Conservation (phyloP, 1,140 invertebrate genomes). For the Proales similis region DNA sequence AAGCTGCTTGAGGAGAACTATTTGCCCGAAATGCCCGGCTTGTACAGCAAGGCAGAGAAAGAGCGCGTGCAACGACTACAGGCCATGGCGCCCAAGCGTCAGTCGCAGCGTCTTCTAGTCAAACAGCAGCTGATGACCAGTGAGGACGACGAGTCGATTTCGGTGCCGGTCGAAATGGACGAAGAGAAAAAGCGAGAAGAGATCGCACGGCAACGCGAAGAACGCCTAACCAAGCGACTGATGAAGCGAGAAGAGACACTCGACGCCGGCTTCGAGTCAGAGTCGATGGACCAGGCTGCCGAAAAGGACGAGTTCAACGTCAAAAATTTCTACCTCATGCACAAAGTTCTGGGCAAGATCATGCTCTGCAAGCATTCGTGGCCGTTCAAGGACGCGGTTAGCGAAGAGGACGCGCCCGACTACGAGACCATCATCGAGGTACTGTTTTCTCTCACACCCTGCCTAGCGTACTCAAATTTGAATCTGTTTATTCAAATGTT, state of each 20-base stretch:
- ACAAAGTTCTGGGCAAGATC: constrained; percentile 28
- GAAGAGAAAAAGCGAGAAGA: constrained; percentile 15
- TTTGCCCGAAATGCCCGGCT: constrained; percentile 19
- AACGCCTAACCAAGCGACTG: constrained; percentile 11
- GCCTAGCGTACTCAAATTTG: too few relatives aligned
- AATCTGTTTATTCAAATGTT: background rate
- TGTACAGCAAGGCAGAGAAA: constrained; percentile 15
- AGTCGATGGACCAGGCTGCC: background rate
- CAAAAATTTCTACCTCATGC: constrained; percentile 32
- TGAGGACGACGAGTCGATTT: constrained; percentile 7
- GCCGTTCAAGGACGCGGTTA: constrained; percentile 31
- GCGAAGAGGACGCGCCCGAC: constrained; percentile 28
- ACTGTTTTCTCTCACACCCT: background rate
- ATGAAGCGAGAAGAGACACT: background rate
- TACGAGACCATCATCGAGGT: constrained; percentile 34
- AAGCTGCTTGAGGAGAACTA: constrained; percentile 13
- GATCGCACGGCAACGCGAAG: constrained; percentile 14
- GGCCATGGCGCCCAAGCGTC: constrained; percentile 9
- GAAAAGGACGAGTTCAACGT: constrained; percentile 22
- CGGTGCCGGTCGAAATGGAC: background rate
- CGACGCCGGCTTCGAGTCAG: background rate
- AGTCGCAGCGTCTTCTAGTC: background rate
- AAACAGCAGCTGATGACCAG: background rate
- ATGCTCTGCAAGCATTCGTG: constrained; percentile 33
- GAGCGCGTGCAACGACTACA: constrained; percentile 8